Conservation (phyloP, 2,113 vertebrate species). For the Centropus unirufus region DNA sequence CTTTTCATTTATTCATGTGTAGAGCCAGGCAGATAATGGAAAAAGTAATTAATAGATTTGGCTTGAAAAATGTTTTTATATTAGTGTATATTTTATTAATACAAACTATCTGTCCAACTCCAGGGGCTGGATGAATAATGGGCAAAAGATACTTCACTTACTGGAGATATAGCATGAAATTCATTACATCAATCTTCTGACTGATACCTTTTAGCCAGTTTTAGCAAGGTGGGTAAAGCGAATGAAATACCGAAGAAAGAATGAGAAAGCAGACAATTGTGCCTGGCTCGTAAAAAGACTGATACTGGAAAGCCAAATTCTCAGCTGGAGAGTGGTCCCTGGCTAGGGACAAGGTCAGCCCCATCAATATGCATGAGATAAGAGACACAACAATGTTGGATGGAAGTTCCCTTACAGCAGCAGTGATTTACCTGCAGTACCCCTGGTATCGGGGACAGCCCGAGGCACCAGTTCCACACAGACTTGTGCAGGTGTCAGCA, state of each 20-base stretch:
- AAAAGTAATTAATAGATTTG: conserved; percentile 55
- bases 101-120: conserved; percentile 1
- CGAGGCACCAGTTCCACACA: neutral
- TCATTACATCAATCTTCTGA: neutral
- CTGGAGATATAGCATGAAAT: neutral
- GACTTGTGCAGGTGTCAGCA: neutral
- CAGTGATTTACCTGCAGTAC: conserved; percentile 13
- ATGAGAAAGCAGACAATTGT: accelerated
- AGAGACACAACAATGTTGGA: neutral
- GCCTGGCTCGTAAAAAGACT: neutral
- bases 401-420: neutral
- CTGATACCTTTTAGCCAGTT: neutral
- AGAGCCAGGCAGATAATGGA: conserved; percentile 13
- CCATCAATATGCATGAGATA: neutral
- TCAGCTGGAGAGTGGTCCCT: neutral
- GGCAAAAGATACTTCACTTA: neutral
- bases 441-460: neutral
- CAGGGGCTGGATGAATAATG: neutral
- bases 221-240: neutral
- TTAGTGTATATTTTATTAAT: conserved; percentile 49
- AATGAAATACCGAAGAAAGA: neutral
- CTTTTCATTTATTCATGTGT: conserved; percentile 56
- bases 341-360: neutral
- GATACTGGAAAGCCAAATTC: neutral
- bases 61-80: conserved; percentile 44